Conservation (phyloP, 2,888 invertebrate genomes). For the Agonopterix alstromeriana region DNA sequence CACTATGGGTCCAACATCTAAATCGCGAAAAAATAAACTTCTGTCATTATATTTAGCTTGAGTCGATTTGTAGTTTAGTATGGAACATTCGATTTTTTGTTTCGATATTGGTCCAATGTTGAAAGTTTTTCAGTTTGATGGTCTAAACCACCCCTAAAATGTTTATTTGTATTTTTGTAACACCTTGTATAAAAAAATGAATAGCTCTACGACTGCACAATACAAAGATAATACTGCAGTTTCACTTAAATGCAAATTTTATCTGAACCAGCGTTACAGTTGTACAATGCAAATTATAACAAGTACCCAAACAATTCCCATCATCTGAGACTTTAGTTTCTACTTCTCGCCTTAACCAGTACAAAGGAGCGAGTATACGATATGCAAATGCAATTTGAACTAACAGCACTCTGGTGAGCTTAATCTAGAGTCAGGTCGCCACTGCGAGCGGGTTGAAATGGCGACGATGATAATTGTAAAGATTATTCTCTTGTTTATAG, state of each 20-base stretch:
- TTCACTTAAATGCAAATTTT: not conserved
- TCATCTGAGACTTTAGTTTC: slow-evolving; percentile 19
- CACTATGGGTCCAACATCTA: too few relatives aligned
- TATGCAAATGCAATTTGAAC: slow-evolving; percentile 71
- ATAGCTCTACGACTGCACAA: not conserved
- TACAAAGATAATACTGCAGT: not conserved
- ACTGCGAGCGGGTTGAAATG: slow-evolving; percentile 4
- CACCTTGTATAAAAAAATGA: not conserved
- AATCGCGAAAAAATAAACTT: too few relatives aligned
- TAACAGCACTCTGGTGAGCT: slow-evolving; percentile 40
- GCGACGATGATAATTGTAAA: too few relatives aligned
- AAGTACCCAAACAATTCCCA: slow-evolving; percentile 3
- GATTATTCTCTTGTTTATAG: too few relatives aligned
- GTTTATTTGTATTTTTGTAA: too few relatives aligned
- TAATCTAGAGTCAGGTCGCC: slow-evolving; percentile 6
- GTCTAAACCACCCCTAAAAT: too few relatives aligned
- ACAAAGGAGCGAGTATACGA: slow-evolving; percentile 27
- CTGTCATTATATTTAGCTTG: too few relatives aligned
- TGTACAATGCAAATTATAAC: slow-evolving; percentile 5
- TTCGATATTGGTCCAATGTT: too few relatives aligned
- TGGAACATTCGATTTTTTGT: too few relatives aligned
- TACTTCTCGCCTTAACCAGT: slow-evolving; percentile 18
- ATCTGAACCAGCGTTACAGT: not conserved
- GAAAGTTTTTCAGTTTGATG: too few relatives aligned
- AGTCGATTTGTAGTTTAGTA: too few relatives aligned